Percentiles rank a stretch among this genome's conserved stretches.
These are phyloP conservation scores for Lateolabrax maculatus DNA, from an alignment of 2,797 vertebrate species.

Conservation along the genomic window DNA sequence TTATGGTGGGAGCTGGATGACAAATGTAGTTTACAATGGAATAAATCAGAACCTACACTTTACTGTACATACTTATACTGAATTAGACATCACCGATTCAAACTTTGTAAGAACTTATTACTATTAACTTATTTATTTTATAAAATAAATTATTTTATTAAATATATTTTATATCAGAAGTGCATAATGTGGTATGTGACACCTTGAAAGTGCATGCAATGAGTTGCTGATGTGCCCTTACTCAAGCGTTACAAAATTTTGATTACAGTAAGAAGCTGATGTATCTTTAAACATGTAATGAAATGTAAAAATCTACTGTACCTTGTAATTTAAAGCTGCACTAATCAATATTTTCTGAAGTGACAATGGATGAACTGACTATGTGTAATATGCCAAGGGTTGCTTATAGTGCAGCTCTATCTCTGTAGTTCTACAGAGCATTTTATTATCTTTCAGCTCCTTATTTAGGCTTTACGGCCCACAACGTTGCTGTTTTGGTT, in stretches of 20 bases:
- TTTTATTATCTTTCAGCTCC: background rate
- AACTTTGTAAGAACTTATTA: background rate
- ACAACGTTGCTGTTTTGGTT: background rate
- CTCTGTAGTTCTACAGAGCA: background rate
- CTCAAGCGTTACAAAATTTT: background rate
- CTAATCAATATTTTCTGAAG: background rate
- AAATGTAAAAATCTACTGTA: background rate
- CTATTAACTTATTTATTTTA: no score
- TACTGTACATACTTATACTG: background rate
- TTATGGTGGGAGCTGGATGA: background rate
- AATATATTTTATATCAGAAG: no score
- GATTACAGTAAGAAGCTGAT: background rate
- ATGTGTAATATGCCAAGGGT: background rate
- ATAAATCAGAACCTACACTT: background rate
- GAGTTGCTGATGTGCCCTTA: background rate
- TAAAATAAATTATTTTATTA: no score
- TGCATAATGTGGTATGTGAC: background rate
- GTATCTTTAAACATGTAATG: background rate
- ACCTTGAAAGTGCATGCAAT: background rate
- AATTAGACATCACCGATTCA: background rate
- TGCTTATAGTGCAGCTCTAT: background rate
- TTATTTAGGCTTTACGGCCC: no score
- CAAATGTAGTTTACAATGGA: background rate
- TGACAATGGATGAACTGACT: background rate
- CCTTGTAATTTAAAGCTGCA: background rate